These are phyloP conservation scores for Coregonus sp. DNA, from an alignment of 2,797 vertebrate genomes.

Conservation along the genomic window DNA sequence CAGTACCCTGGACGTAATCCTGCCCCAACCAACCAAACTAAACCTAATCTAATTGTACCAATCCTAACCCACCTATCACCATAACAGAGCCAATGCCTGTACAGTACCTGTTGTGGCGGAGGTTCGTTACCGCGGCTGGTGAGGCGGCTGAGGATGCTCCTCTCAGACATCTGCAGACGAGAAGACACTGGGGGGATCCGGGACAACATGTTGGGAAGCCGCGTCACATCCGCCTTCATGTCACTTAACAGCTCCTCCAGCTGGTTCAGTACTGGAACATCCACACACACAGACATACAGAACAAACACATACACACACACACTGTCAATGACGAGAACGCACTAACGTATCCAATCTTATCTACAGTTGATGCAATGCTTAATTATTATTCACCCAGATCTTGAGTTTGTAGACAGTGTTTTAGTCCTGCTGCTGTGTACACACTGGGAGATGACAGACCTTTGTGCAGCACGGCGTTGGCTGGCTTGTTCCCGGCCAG, in stretches of 20 bases:
- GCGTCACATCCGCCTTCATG: constrained; percentile 97
- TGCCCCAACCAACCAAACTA: too few species aligned
- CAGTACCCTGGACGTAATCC: too few species aligned
- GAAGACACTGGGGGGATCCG: constrained; percentile 93
- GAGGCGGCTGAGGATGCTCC: constrained; percentile 95
- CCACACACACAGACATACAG: too few species aligned
- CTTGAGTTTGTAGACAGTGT: neutral
- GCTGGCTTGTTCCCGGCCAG: constrained; percentile 96
- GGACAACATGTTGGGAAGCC: constrained; percentile 95
- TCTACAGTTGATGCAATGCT: neutral
- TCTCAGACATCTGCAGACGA: constrained; percentile 96
- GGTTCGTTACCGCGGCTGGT: constrained; percentile 91
- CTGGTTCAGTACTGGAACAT: constrained; percentile 89
- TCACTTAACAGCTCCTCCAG: constrained; percentile 96
- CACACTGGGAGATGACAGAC: constrained; percentile 61
- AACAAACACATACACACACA: neutral
- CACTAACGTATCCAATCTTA: neutral
- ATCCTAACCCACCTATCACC: neutral
- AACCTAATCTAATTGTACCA: too few species aligned
- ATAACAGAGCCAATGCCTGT: neutral
- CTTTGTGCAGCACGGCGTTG: constrained; percentile 97
- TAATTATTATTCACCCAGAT: neutral
- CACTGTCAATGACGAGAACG: neutral
- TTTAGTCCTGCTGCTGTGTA: neutral
- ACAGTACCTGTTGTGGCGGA: constrained; percentile 84